Percentiles rank a stretch among this genome's conserved stretches.
phyloP scores from a whole-genome alignment of 2,888 invertebrate genomes.

The Ochlodes sylvanus region DNA sequence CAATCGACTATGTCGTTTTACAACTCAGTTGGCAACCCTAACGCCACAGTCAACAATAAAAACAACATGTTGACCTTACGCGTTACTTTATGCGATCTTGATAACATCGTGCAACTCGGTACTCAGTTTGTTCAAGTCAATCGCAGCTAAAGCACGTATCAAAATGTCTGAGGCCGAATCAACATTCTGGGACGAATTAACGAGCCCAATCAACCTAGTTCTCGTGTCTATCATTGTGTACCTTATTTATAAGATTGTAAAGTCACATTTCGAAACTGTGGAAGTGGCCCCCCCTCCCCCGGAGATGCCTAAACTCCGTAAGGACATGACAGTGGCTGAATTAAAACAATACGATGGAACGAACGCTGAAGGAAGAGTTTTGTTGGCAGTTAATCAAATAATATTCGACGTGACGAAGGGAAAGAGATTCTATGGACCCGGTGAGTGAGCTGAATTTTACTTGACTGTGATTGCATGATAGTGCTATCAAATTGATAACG shows the following conservation, averaged over 20 bases:
- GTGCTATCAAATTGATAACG: conserved; percentile 6
- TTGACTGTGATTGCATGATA: not conserved
- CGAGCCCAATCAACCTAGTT: conserved; percentile 72
- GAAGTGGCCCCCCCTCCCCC: conserved; percentile 69
- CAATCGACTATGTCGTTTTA: no score
- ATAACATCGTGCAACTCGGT: conserved; percentile 43
- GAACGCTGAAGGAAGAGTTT: conserved; percentile 93
- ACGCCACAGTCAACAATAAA: conserved; percentile 37
- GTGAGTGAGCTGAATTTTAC: conserved; percentile 77
- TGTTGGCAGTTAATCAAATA: conserved; percentile 96
- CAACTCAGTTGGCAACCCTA: conserved; percentile 28
- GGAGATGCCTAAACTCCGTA: conserved; percentile 91
- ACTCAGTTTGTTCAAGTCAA: conserved; percentile 45
- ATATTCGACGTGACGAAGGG: conserved; percentile 98
- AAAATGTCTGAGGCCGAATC: conserved; percentile 51
- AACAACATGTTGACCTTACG: conserved; percentile 49
- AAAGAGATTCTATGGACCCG: conserved; percentile 96
- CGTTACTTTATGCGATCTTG: conserved; percentile 45
- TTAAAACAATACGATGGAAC: conserved; percentile 93
- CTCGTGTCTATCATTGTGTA: conserved; percentile 72
- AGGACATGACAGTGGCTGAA: conserved; percentile 95
- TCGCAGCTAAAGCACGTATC: conserved; percentile 28
- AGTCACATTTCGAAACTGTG: conserved; percentile 73
- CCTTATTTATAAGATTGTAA: conserved; percentile 87
- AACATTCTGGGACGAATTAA: conserved; percentile 75